These are phyloP conservation scores for Pomacea maculata DNA, from an alignment of 1,140 invertebrate genomes.

Conservation along the genomic window DNA sequence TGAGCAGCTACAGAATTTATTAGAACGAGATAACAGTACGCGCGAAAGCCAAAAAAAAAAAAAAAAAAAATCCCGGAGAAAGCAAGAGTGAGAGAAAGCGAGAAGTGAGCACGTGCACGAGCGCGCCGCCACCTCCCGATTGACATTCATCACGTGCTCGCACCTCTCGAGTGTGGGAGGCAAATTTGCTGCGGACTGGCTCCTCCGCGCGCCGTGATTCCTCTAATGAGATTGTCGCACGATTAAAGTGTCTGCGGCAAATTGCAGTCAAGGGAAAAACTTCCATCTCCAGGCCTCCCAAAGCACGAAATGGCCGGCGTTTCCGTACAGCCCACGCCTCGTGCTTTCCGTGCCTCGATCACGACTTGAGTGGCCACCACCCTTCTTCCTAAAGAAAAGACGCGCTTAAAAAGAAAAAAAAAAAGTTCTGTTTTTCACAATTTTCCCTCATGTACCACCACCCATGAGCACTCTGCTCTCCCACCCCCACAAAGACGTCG, in stretches of 20 bases:
- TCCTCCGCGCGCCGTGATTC: background rate
- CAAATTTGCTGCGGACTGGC: background rate
- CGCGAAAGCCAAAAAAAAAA: background rate
- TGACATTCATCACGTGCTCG: constrained; percentile 2
- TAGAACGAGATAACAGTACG: background rate
- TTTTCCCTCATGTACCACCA: too few relatives aligned
- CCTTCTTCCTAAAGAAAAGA: too few relatives aligned
- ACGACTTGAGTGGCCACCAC: background rate
- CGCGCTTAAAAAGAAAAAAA: too few relatives aligned
- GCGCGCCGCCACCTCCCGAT: background rate
- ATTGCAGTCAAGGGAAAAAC: constrained; percentile 3
- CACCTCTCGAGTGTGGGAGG: background rate
- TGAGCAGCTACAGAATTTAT: background rate
- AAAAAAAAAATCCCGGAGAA: background rate
- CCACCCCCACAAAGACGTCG: too few relatives aligned
- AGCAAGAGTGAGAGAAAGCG: background rate
- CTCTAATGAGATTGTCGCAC: constrained; percentile 5
- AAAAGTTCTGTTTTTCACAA: too few relatives aligned
- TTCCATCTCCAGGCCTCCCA: background rate
- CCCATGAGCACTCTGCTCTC: too few relatives aligned
- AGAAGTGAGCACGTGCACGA: background rate
- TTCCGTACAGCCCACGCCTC: background rate
- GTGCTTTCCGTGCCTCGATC: background rate
- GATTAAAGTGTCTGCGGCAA: constrained; percentile 6
- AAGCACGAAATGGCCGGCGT: background rate